These are phyloP conservation scores for Axea sp. DNA, from an alignment of 2,888 invertebrate species.

Conservation along the genomic window DNA sequence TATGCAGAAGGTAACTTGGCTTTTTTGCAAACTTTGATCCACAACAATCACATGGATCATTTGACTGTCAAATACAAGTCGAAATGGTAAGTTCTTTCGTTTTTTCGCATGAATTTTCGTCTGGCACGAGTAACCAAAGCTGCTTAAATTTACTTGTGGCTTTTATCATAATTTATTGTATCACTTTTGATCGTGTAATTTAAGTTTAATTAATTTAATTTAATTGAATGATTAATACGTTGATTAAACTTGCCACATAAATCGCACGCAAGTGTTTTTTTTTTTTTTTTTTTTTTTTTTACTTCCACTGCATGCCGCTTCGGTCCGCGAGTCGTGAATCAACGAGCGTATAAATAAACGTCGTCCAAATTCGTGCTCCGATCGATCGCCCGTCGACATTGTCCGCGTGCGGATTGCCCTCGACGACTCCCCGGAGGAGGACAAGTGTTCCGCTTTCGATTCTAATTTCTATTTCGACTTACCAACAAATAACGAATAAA, in stretches of 20 bases:
- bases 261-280: no score
- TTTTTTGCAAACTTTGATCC: constrained; percentile 58
- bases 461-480: constrained; percentile 52
- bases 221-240: no score
- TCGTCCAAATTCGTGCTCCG: constrained; percentile 37
- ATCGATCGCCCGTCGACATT: constrained; percentile 35
- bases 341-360: constrained; percentile 40
- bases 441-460: constrained; percentile 56
- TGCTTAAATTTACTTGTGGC: not conserved
- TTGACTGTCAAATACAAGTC: constrained; percentile 59
- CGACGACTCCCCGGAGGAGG: constrained; percentile 42
- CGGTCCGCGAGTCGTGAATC: constrained; percentile 13
- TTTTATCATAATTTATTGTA: no score
- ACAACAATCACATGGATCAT: constrained; percentile 59
- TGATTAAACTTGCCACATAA: no score
- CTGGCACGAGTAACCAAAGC: not conserved
- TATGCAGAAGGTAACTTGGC: constrained; percentile 38
- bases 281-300: constrained; percentile 8
- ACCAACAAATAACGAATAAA: constrained; percentile 46
- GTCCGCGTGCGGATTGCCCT: constrained; percentile 24
- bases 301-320: not conserved
- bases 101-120: constrained; percentile 22
- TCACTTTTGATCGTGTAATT: no score
- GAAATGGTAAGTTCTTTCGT: constrained; percentile 55
- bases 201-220: no score